Percentiles rank a stretch among this genome's conserved stretches.
Conservation (phyloP, 2,797 vertebrate species). For the Phrynocephalus vlangalii region DNA sequence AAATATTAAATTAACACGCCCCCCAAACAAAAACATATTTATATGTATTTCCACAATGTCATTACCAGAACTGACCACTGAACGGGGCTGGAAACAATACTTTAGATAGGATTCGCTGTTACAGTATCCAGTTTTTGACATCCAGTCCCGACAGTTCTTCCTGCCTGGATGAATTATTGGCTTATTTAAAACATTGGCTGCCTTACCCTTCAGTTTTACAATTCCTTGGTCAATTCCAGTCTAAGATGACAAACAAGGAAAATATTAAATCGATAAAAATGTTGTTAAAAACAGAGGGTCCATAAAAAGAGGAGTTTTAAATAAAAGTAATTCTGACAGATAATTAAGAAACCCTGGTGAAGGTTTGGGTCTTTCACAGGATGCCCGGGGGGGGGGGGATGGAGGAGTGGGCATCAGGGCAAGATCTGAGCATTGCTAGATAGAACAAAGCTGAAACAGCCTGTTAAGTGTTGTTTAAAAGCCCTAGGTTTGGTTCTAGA, state of each 20-base stretch:
- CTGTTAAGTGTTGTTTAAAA: neutral
- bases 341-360: constrained; percentile 2
- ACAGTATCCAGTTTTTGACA: no score
- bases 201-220: neutral
- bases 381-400: no score
- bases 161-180: neutral
- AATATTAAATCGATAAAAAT: neutral
- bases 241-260: neutral
- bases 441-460: neutral
- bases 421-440: neutral
- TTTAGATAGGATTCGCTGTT: no score
- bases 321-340: neutral
- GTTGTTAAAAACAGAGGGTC: neutral
- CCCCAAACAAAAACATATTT: no score
- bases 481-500: no score
- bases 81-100: no score
- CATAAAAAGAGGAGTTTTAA: neutral
- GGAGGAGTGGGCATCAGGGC: neutral
- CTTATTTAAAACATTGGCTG: neutral
- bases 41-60: no score
- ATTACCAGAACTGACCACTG: no score
- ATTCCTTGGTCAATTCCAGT: neutral
- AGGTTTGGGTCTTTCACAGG: neutral
- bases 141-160: neutral
- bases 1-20: no score